phyloP scores from a whole-genome alignment of 2,797 vertebrate species.

The Myotis vivesi region DNA sequence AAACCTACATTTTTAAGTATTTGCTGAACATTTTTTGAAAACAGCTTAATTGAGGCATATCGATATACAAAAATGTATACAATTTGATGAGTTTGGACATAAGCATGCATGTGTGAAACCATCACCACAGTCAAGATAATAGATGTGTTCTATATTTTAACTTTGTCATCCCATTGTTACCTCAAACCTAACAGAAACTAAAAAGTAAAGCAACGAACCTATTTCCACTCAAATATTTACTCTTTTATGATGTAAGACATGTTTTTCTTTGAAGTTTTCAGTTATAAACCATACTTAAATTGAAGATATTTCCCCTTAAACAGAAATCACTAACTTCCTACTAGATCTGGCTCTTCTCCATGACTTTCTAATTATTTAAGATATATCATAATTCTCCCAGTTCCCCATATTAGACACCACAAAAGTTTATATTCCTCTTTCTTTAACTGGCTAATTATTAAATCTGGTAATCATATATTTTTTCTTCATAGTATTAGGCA shows the following conservation, averaged over 20 bases:
- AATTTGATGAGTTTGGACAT: neutral
- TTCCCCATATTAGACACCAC: neutral
- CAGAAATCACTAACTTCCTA: slow-evolving; percentile 23
- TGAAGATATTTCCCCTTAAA: slow-evolving; percentile 48
- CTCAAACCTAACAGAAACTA: neutral
- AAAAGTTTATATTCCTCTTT: neutral
- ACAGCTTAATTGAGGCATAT: neutral
- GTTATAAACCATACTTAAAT: slow-evolving; percentile 51
- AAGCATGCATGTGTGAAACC: neutral
- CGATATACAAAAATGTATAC: neutral
- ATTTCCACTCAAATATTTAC: slow-evolving; percentile 41
- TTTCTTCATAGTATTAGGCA: neutral
- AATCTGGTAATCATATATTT: neutral
- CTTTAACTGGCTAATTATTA: slow-evolving; percentile 36
- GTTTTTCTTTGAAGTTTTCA: slow-evolving; percentile 50
- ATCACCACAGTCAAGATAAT: neutral
- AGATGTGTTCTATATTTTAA: neutral
- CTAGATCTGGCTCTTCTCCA: neutral
- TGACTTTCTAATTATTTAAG: slow-evolving; percentile 14
- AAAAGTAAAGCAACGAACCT: slow-evolving; percentile 53
- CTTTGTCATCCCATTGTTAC: neutral
- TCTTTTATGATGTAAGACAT: slow-evolving; percentile 63
- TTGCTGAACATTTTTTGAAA: neutral
- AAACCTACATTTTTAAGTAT: neutral
- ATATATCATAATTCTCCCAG: neutral